Evolutionary conservation across 2,113 vertebrate species (phyloP), one percentile per base, ranked within the genome.

Genomic region (Bucco capensis): DNA sequence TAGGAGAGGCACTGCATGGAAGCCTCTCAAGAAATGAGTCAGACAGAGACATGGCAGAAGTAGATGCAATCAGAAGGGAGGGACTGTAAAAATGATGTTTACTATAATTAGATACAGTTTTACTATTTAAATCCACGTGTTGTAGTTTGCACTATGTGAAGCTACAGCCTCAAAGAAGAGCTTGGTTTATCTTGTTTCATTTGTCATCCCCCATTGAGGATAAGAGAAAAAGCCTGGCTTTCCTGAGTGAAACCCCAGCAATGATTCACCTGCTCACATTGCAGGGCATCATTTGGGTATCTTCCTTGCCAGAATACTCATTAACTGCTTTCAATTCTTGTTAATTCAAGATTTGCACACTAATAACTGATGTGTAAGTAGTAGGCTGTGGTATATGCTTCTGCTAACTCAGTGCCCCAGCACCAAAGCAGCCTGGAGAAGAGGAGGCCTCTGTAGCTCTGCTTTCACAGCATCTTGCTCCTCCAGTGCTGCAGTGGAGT

Each of bases 281-380:
- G 84, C 1, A 1, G 50, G 81, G 90, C 65, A 60, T 83, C 88
- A 88, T 95, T 88, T 86, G 46, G 56, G 84, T 61, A 57, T 86
- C 83, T 93, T 89, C 75, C 71, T 88, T 90, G 73, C 65, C 73
- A 86, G 83, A 79, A 72, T 72, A 67, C 27, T 83, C 53, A 90
- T 93, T 95, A 94, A 44, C 53, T 56, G 31, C 67, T 92, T 95
- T 86, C 53, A 92, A 54, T 90, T 94, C 6, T 90, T 86, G 93
- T 95, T 91, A 77, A 72, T 90, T 86, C 90, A 88, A 95, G 70
- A 81, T 92, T 93, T 95, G 50, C 72, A 95, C 83, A 88, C 95
- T 94, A 96, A 94, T 91, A 95, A 95, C 93, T 91, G 86, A 69
- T 82, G 33, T 88, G 66, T 92, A 88, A 81, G 76, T 69, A 92